Conservation (phyloP, 2,113 vertebrate species). For the Uropsilus gracilis region DNA sequence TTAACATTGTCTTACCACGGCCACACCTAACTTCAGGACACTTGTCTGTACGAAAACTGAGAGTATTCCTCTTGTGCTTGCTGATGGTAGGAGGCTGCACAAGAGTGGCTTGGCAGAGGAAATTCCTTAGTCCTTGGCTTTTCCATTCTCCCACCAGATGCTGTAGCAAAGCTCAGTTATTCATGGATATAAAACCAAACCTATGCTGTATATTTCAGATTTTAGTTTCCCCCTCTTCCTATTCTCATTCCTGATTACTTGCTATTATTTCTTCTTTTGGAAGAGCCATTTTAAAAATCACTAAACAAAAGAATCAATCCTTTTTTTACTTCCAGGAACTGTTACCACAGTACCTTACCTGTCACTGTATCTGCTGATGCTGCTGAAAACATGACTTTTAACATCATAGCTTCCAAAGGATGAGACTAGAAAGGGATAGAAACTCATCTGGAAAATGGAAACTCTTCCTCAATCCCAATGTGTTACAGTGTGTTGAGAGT, state of each 20-base stretch:
- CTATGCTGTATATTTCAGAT: not conserved
- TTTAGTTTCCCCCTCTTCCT: not conserved
- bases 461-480: not conserved
- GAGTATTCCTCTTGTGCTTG: not conserved
- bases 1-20: not conserved
- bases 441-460: not conserved
- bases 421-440: not conserved
- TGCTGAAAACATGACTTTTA: not conserved
- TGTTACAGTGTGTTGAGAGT: not conserved
- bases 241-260: not conserved
- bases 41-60: not conserved
- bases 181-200: not conserved
- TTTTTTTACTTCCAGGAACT: not conserved
- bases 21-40: not conserved
- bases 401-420: not conserved
- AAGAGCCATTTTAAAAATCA: constrained; percentile 22
- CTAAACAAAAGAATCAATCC: not conserved
- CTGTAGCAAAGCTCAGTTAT: not conserved
- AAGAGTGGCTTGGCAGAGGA: not conserved
- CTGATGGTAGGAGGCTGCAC: not conserved
- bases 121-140: not conserved
- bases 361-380: not conserved
- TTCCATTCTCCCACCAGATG: not conserved
- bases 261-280: constrained; percentile 46
- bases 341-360: not conserved